phyloP scores from a whole-genome alignment of 2,888 invertebrate species.

The Chouioia cunea region DNA sequence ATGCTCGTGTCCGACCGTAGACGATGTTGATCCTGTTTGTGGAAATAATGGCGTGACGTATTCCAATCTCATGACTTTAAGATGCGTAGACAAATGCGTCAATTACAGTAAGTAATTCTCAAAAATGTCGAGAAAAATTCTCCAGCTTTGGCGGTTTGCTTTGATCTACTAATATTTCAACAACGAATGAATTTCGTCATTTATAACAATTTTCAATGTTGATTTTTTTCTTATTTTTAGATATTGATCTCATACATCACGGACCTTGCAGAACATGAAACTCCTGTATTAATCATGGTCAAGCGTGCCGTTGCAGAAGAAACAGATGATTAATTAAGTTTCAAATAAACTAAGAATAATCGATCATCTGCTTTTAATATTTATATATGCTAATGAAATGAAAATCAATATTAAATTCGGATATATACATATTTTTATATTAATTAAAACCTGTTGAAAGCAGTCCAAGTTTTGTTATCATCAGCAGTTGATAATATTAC shows the following conservation, averaged over 20 bases:
- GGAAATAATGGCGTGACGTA: conserved; percentile 46
- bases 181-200: not conserved
- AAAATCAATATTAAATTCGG: too few species aligned
- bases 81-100: conserved; percentile 36
- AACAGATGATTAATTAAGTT: not conserved
- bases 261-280: conserved; percentile 40
- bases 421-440: too few species aligned
- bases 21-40: conserved; percentile 40
- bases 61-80: conserved; percentile 22
- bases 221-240: conserved; percentile 19
- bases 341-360: not conserved
- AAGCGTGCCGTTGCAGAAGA: too few species aligned
- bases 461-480: too few species aligned
- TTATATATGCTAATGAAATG: too few species aligned
- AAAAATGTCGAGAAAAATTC: not conserved
- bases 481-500: too few species aligned
- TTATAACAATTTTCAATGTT: not conserved
- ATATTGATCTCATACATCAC: conserved; percentile 42
- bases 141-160: too few species aligned
- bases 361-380: too few species aligned
- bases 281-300: too few species aligned
- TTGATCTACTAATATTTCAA: not conserved
- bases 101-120: conserved; percentile 37
- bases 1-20: conserved; percentile 29
- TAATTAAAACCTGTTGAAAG: too few species aligned